phyloP scores from a whole-genome alignment of 2,113 vertebrate genomes.

The Siniperca chuatsi region DNA sequence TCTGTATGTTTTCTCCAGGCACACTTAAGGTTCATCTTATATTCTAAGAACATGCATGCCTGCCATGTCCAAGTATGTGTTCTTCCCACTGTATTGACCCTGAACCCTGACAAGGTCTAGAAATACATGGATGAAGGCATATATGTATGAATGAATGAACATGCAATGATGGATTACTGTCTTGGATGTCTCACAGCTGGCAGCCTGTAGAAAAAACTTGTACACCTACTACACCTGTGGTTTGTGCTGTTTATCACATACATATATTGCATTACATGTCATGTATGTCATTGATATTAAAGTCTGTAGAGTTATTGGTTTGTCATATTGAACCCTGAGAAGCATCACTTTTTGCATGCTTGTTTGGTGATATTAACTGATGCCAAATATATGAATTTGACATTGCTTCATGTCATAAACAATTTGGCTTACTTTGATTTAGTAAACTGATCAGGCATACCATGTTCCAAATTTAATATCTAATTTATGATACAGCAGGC shows the following conservation, averaged over 20 bases:
- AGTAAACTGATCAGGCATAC: neutral
- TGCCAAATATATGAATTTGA: neutral
- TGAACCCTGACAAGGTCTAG: neutral
- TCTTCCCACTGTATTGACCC: neutral
- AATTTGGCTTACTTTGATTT: neutral
- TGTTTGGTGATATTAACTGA: neutral
- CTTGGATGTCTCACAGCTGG: neutral
- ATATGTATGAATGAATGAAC: neutral
- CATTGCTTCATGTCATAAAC: neutral
- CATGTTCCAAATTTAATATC: constrained; percentile 4
- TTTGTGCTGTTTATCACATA: neutral
- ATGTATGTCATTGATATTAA: neutral
- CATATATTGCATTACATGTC: neutral
- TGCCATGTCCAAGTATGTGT: neutral
- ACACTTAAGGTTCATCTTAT: neutral
- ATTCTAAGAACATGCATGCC: neutral
- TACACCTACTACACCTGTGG: neutral
- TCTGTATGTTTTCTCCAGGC: neutral
- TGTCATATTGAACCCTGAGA: neutral
- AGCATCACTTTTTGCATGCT: neutral
- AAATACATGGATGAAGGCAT: neutral
- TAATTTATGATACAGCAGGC: constrained; percentile 6
- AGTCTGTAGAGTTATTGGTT: neutral
- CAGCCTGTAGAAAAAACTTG: neutral
- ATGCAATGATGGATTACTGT: neutral